Conservation (phyloP, 2,888 invertebrate genomes). For the Microctonus hyperodae region DNA sequence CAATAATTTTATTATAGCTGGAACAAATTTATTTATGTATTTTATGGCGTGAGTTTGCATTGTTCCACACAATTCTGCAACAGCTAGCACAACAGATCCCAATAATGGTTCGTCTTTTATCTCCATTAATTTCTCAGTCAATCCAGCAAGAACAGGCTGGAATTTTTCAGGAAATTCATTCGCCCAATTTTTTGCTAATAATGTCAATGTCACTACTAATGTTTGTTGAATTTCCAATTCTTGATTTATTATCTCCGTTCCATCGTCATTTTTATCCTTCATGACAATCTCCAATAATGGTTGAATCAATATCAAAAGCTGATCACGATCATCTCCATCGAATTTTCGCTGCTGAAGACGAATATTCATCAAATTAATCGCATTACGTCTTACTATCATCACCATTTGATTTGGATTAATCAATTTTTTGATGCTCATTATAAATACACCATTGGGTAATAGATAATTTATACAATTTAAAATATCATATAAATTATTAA, state of each 20-base stretch:
- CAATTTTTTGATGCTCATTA: constrained; percentile 78
- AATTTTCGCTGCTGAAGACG: constrained; percentile 77
- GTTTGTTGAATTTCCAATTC: constrained; percentile 82
- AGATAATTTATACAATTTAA: constrained; percentile 79
- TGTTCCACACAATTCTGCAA: constrained; percentile 80
- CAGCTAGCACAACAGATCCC: constrained; percentile 77
- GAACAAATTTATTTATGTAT: constrained; percentile 81
- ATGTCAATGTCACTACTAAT: constrained; percentile 81
- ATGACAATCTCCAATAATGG: constrained; percentile 70
- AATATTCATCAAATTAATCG: constrained; percentile 84
- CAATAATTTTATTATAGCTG: constrained; percentile 73
- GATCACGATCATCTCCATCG: constrained; percentile 64
- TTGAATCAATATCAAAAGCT: constrained; percentile 69
- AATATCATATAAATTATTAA: constrained; percentile 77
- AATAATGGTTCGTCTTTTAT: constrained; percentile 70
- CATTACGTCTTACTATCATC: constrained; percentile 76
- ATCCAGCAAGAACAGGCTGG: constrained; percentile 69
- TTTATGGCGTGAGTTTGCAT: constrained; percentile 79
- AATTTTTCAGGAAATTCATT: constrained; percentile 74
- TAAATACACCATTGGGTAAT: constrained; percentile 80
- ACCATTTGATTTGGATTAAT: constrained; percentile 77
- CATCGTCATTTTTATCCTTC: constrained; percentile 61
- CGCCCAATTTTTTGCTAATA: constrained; percentile 79
- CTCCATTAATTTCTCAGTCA: constrained; percentile 71
- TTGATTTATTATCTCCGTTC: constrained; percentile 60